A percentile compares a stretch with the other conserved stretches of the same genome.
Evolutionary conservation across 2,888 invertebrate species (phyloP).

Genomic region (Disparrhopalites patrizii): DNA sequence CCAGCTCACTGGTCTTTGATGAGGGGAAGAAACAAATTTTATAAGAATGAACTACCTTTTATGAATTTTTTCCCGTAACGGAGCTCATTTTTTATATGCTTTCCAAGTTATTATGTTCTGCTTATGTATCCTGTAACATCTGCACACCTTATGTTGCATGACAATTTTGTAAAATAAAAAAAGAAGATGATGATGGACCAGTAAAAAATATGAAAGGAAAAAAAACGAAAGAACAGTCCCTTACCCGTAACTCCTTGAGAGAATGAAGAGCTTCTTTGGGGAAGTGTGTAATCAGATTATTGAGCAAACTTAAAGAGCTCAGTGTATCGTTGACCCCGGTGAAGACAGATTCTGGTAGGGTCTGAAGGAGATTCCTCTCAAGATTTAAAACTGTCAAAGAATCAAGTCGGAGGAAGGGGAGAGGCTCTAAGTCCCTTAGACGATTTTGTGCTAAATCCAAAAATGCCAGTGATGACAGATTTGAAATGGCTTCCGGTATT

Average conservation of each 20-base stretch:
- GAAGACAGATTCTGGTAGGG: slow-evolving; percentile 71
- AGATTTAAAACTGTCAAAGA: slow-evolving; percentile 81
- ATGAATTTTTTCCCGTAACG: too few relatives aligned
- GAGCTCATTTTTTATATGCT: too few relatives aligned
- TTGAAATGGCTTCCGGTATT: slow-evolving; percentile 73
- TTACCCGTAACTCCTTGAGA: slow-evolving; percentile 69
- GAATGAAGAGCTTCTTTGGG: slow-evolving; percentile 74
- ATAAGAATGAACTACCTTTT: too few relatives aligned
- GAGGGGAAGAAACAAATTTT: too few relatives aligned
- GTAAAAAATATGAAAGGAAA: too few relatives aligned
- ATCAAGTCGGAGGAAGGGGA: slow-evolving; percentile 59
- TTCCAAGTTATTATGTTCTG: too few relatives aligned
- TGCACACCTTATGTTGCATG: too few relatives aligned
- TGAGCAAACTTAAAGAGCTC: slow-evolving; percentile 81
- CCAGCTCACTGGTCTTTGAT: too few relatives aligned
- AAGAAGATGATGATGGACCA: background rate
- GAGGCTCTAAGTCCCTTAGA: slow-evolving; percentile 63
- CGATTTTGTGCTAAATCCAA: slow-evolving; percentile 85
- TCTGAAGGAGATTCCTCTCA: slow-evolving; percentile 80
- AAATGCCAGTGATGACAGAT: slow-evolving; percentile 71
- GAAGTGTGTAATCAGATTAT: slow-evolving; percentile 82
- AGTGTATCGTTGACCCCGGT: slow-evolving; percentile 72
- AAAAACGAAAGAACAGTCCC: too few relatives aligned
- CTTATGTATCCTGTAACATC: too few relatives aligned
- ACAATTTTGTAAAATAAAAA: too few relatives aligned